phyloP scores from a whole-genome alignment of 2,888 invertebrate genomes.

The Eugnorisma glareosa region DNA sequence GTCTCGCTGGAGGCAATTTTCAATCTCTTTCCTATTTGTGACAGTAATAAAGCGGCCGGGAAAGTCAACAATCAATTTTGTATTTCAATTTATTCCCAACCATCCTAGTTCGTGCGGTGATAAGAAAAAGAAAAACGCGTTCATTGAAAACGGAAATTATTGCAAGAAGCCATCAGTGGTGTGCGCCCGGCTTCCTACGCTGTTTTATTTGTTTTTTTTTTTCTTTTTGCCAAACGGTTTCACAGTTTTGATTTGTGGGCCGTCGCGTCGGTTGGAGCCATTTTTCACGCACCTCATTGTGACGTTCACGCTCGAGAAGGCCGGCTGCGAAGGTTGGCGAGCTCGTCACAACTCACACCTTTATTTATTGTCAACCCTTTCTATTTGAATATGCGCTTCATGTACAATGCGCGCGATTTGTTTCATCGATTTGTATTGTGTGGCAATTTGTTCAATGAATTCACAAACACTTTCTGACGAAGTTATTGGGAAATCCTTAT shows the following conservation, averaged over 20 bases:
- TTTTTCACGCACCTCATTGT: slow-evolving; percentile 87
- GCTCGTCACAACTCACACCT: slow-evolving; percentile 76
- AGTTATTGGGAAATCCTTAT: background rate
- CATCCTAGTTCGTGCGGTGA: slow-evolving; percentile 90
- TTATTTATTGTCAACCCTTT: slow-evolving; percentile 70
- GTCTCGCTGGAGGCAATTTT: slow-evolving; percentile 86
- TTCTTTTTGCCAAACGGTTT: slow-evolving; percentile 78
- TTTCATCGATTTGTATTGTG: slow-evolving; percentile 48
- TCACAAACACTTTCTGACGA: background rate
- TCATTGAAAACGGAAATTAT: slow-evolving; percentile 91
- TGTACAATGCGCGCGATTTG: slow-evolving; percentile 63
- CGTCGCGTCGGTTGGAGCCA: slow-evolving; percentile 78
- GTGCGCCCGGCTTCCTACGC: slow-evolving; percentile 83
- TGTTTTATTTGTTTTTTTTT: slow-evolving; percentile 76
- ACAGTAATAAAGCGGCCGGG: slow-evolving; percentile 90
- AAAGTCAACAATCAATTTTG: slow-evolving; percentile 91
- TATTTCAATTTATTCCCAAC: slow-evolving; percentile 91
- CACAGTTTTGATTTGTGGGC: slow-evolving; percentile 86
- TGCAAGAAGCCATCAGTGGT: slow-evolving; percentile 90
- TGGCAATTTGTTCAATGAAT: slow-evolving; percentile 3
- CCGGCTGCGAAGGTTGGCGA: slow-evolving; percentile 75
- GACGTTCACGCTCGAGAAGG: slow-evolving; percentile 77
- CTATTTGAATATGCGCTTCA: slow-evolving; percentile 74
- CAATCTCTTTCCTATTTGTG: slow-evolving; percentile 90
- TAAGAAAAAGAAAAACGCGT: slow-evolving; percentile 90